phyloP scores from a whole-genome alignment of 2,113 vertebrate genomes.

The Aepyceros melampus region DNA sequence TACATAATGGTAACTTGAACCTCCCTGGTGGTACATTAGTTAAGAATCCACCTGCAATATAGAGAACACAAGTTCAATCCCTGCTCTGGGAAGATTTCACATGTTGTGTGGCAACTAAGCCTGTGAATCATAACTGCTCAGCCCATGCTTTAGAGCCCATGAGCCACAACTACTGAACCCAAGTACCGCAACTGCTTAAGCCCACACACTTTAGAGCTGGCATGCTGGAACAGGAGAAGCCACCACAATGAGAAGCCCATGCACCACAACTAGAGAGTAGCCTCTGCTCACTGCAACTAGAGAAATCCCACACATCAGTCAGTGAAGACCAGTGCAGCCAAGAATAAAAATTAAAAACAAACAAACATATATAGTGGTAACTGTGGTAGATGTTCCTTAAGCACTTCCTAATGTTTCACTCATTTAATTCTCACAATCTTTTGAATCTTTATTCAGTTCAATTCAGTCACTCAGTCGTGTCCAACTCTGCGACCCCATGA shows the following conservation, averaged over 20 bases:
- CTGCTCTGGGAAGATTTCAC: background rate
- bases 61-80: background rate
- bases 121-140: background rate
- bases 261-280: background rate
- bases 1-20: background rate
- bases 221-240: background rate
- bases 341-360: background rate
- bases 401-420: background rate
- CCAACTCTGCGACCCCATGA: background rate
- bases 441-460: background rate
- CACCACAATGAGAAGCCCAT: background rate
- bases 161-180: background rate
- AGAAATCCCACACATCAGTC: background rate
- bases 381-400: conserved; percentile 14
- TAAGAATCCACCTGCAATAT: background rate
- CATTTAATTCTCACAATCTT: conserved; percentile 9
- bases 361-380: background rate
- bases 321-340: background rate
- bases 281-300: background rate
- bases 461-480: background rate
- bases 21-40: background rate
- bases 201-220: background rate
- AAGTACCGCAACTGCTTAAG: background rate
- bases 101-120: background rate
- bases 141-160: background rate